Evolutionary conservation across 2,113 vertebrate species (phyloP).

Genomic region (Sminthopsis crassicaudata): DNA sequence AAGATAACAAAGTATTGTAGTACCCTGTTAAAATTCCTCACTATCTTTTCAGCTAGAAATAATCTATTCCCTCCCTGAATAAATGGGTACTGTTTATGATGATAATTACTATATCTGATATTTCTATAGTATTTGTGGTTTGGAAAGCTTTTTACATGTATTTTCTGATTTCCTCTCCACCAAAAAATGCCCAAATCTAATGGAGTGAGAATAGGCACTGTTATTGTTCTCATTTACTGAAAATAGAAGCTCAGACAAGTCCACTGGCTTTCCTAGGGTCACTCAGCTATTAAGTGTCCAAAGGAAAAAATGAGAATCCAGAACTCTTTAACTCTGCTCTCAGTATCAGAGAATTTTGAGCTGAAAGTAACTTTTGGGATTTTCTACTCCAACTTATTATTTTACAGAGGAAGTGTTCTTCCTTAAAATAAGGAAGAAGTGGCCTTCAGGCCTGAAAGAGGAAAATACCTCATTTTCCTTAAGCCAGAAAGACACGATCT

Average conservation of each 20-base stretch:
- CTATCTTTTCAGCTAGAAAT: slow-evolving; percentile 17
- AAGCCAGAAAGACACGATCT: background rate
- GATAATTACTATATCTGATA: too few species aligned
- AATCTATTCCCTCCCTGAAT: background rate
- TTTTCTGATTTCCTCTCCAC: slow-evolving; percentile 13
- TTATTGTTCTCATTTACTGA: slow-evolving; percentile 11
- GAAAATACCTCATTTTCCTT: background rate
- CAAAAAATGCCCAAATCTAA: background rate
- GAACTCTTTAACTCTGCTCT: background rate
- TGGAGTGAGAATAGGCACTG: background rate
- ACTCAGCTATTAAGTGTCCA: background rate
- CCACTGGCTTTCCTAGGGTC: background rate
- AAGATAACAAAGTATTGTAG: slow-evolving; percentile 11
- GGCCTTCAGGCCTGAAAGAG: background rate
- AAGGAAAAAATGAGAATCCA: background rate
- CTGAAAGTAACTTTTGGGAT: background rate
- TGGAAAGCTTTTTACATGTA: background rate
- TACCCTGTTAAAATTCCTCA: background rate
- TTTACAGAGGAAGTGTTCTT: background rate
- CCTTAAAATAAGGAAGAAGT: too few species aligned
- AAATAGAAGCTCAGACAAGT: background rate
- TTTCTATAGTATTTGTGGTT: background rate
- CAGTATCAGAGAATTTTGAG: background rate
- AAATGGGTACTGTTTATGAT: background rate
- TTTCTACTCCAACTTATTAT: background rate